Base-by-base conservation (phyloP, 92 coral and sea anemone species). In the Meandrina meandrites region DNA sequence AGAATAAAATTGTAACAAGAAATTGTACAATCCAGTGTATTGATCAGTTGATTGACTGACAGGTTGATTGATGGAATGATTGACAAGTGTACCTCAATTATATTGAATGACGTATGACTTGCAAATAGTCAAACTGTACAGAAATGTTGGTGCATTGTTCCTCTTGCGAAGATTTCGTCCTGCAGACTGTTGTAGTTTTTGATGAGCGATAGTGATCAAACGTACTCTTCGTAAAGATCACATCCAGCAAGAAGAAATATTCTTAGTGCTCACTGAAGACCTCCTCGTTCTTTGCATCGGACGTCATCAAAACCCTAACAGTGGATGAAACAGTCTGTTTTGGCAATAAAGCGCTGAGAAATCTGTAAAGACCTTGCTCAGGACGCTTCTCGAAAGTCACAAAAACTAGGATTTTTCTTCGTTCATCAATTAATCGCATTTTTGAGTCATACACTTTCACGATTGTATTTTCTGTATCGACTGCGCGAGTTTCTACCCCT, bases 331-430 rank as follows among this genome's bases (percentile, higher is more conserved):
- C 31, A 17, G 51, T 34, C 21, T 66, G 75, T 64, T 50, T 81
- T 81, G 84, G 84, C 11, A 81, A 17, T 13, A 66, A 22, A 1
- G 57, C 35, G 73, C 15, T 24, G 10, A 81, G n/a, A 81, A 81
- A 34, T 16, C 84, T 67, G 31, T 42, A 50, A 62, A 81, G 32
- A 5, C 84, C 84, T 31, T 27, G 84, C 31, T 28, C 84, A 14
- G 34, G 36, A 6, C n/a, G 84, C 36, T 81, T 81, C 75, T 81
- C 84, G 31, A 66, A 81, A 81, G 84, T 81, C 60, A 81, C 84
- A 67, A 40, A 64, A 81, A 81, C 71, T 27, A 81, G 66, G 19
- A 81, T 64, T 62, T 71, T 60, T 34, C 79, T 56, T 27, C 69
- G 48, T 66, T 86, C 79, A 27, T 87, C 88, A 45, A 21, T 75